Base-by-base conservation (phyloP, 2,888 invertebrate species). In the Eupithecia vulgata region DNA sequence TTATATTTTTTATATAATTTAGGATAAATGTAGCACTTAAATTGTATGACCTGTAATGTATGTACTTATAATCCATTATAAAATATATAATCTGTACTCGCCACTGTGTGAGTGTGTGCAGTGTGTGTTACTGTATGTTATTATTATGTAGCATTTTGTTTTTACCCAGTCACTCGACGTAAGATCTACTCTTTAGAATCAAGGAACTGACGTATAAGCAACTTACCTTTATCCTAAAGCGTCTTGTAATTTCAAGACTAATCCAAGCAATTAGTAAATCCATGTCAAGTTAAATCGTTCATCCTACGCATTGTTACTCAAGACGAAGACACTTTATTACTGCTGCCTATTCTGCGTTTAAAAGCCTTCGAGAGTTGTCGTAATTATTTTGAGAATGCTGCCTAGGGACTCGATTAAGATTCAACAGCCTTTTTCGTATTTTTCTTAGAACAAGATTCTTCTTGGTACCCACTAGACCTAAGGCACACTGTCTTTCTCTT, bases 271-370 rank as follows among this genome's bases (percentile, higher is more conserved):
- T 67, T 70, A 17, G 45, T 57, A 70, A 65, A 70, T 71, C 72
- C 66, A 59, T 78, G 73, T 71, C 70, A 72, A 68, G 62, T 70
- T 67, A 75, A 66, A 74, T 67, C 74, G 69, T 79, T 74, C 78
- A 62, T 80, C 78, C 77, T 76, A 81, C 80, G 79, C 75, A 75
- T 75, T 71, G 66, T 68, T 35, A 57, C 52, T 40, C 34, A 30
- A 70, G 73, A n/a, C 42, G 40, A 40, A 40, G 40, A 48, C 48
- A 48, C 4, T 7, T 48, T n/a, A 7, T n/a, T 48, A 48, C 48
- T 48, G 17, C 8, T 48, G 8, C 48, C 48, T 48, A 48, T 48
- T n/a, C n/a, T 48, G 48, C 8, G 45, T 45, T n/a, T 45, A 45
- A 45, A 45, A 45, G 45, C 45, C 17, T 45, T 45, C 17, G 45